Evolutionary conservation across 2,113 vertebrate species (phyloP), one percentile per base, ranked within the genome.

Genomic region (Callocephalon fimbriatum): DNA sequence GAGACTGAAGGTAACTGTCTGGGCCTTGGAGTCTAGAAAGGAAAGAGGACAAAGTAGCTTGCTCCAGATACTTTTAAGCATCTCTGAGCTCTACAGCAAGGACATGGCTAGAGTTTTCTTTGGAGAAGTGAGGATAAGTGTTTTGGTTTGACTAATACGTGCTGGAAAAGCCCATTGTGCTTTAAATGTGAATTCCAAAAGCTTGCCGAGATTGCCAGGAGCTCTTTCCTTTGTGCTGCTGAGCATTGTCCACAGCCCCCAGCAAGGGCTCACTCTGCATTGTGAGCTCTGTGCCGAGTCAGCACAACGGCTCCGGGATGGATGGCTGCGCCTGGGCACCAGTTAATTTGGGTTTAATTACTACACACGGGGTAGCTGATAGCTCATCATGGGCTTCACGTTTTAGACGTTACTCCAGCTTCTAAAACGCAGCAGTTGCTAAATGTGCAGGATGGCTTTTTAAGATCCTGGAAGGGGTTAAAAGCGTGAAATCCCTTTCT

Each of bases 291-390:
- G 31, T 95, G 89, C 86, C 4, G 74, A 86, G 77, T 95, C 97
- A 97, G 97, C 94, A 97, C 88, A 93, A 90, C 2, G 18, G 42
- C 65, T 79, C 63, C 0, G 0, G 44, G 88, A 32, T 7, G 74
- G 71, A 48, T 91, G 86, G 72, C 47, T 79, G 75, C 16, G 27
- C 40, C 88, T 78, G 29, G 35, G 71, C 86, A 56, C 93, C 50
- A 37, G 68, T 96, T 97, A 78, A 93, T 97, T 98, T 92, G 74
- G 91, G 35, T 94, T 97, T 98, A 97, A 98, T 97, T 98, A 68
- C 90, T 76, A 23, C 20, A 23, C 83, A 78, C 76, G 25, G 82
- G 89, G 56, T 19, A 76, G 83, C 94, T 97, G 56, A 91, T 97
- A 9, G 23, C 77, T 75, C 11, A 9, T 51, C 47, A 20, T 18